Evolutionary conservation across 2,113 vertebrate species (phyloP).

Genomic region (Lophotis ruficrista): DNA sequence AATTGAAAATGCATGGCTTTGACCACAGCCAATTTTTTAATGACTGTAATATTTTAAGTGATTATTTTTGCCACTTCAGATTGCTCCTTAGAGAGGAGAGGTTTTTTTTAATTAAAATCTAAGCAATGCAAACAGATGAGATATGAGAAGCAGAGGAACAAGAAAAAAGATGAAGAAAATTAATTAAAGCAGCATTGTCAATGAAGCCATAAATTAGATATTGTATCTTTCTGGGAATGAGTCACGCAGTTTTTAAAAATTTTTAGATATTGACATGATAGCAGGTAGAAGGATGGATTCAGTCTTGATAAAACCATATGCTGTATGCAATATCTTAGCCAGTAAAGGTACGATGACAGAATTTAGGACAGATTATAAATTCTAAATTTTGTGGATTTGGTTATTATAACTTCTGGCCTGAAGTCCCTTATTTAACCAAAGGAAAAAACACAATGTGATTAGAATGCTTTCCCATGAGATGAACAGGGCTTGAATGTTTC

Average conservation of each 20-base stretch:
- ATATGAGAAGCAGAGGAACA: conserved; percentile 68
- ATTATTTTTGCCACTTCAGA: conserved; percentile 84
- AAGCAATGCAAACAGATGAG: conserved; percentile 79
- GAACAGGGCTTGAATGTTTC: conserved; percentile 51
- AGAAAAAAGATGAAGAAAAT: conserved; percentile 78
- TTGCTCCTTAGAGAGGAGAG: conserved; percentile 79
- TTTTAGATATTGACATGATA: conserved; percentile 14
- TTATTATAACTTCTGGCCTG: not conserved
- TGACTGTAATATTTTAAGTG: conserved; percentile 85
- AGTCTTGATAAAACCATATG: not conserved
- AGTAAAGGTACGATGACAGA: not conserved
- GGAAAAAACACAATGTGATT: not conserved
- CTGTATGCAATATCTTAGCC: not conserved
- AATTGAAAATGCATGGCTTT: conserved; percentile 78
- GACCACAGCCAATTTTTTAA: conserved; percentile 80
- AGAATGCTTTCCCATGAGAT: not conserved
- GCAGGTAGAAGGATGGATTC: conserved; percentile 5
- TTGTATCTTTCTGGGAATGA: conserved; percentile 58
- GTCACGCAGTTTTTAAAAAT: conserved; percentile 1
- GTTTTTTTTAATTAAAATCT: conserved; percentile 81
- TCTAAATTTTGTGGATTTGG: not conserved
- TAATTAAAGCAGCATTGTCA: conserved; percentile 76
- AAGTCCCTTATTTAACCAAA: not conserved
- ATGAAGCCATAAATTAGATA: conserved; percentile 69
- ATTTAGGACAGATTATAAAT: not conserved